phyloP scores from a whole-genome alignment of 2,797 vertebrate species.

The Macroramphosus scolopax region DNA sequence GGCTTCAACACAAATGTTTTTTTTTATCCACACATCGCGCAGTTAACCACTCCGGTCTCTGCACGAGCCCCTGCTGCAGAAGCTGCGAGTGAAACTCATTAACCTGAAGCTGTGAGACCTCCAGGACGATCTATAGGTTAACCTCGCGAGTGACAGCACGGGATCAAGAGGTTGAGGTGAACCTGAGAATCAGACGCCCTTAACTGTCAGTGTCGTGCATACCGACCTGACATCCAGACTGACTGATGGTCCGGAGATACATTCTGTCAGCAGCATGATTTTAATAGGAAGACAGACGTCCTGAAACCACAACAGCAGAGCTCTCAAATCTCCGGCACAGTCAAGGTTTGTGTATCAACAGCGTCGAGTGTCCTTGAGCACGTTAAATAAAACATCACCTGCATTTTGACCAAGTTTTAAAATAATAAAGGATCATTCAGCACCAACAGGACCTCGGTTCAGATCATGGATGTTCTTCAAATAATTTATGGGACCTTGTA shows the following conservation, averaged over 20 bases:
- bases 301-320: conserved; percentile 4
- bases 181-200: conserved; percentile 22
- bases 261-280: conserved; percentile 48
- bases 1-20: neutral
- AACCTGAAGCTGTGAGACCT: neutral
- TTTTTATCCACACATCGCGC: too few relatives aligned
- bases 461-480: too few relatives aligned
- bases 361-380: too few relatives aligned
- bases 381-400: too few relatives aligned
- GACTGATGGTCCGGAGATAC: conserved; percentile 42
- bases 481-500: too few relatives aligned
- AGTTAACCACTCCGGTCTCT: conserved; percentile 12
- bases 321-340: conserved; percentile 9
- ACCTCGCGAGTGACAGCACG: conserved; percentile 12
- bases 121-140: conserved; percentile 5
- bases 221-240: neutral
- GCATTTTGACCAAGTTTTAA: too few relatives aligned
- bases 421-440: too few relatives aligned
- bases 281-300: neutral
- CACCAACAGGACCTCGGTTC: too few relatives aligned
- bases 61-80: neutral
- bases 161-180: conserved; percentile 2
- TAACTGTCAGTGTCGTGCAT: conserved; percentile 32
- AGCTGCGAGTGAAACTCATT: neutral
- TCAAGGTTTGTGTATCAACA: conserved; percentile 10